Percentiles rank a stretch among this genome's conserved stretches.
Evolutionary conservation across 2,888 invertebrate genomes (phyloP).

Genomic region (Saturnia pavonia): DNA sequence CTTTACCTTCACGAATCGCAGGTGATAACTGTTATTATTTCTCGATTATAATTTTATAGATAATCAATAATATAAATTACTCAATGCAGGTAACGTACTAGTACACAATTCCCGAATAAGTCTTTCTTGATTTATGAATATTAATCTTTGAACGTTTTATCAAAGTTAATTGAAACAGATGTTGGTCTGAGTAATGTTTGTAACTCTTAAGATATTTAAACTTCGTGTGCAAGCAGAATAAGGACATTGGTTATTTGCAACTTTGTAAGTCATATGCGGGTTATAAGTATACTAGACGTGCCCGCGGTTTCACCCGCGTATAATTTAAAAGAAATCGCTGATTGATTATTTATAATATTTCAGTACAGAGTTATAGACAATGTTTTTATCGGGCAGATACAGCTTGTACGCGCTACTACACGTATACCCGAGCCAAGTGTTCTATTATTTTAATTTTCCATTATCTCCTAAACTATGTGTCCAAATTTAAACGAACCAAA

Average conservation of each 20-base stretch:
- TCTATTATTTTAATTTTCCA: too few relatives aligned
- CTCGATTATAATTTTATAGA: neutral
- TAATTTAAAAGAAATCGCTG: too few relatives aligned
- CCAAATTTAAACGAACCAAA: too few relatives aligned
- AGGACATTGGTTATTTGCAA: neutral
- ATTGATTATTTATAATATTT: too few relatives aligned
- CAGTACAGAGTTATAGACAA: too few relatives aligned
- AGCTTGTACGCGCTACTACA: too few relatives aligned
- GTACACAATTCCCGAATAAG: neutral
- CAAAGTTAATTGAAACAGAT: neutral
- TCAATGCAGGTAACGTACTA: neutral
- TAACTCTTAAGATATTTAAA: neutral
- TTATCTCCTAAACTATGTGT: too few relatives aligned
- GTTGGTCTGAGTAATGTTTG: conserved; percentile 1
- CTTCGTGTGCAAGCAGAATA: neutral
- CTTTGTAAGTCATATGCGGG: neutral
- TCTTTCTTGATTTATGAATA: neutral
- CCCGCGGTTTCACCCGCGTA: too few relatives aligned
- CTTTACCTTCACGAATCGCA: conserved; percentile 4
- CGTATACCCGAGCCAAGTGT: too few relatives aligned
- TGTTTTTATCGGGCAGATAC: too few relatives aligned
- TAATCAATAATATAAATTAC: neutral
- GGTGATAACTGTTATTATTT: neutral
- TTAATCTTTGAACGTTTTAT: neutral
- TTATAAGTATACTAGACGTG: too few relatives aligned